Conservation (phyloP, 2,797 vertebrate genomes). For the Macroramphosus scolopax region DNA sequence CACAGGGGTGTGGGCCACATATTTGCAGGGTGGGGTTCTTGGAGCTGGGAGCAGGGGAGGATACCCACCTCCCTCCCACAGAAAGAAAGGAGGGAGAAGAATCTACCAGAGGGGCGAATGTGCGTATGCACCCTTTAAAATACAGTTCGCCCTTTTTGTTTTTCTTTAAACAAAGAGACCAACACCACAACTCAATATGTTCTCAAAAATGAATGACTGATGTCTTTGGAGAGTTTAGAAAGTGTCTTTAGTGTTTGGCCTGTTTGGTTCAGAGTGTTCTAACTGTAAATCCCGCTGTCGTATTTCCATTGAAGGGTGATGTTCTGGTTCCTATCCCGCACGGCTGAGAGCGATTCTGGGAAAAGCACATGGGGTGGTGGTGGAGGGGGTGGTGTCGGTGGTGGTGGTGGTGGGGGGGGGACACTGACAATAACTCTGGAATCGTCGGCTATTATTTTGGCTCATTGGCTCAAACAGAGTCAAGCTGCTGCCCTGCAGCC, state of each 20-base stretch:
- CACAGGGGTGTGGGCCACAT: constrained; percentile 57
- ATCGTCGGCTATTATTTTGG: constrained; percentile 74
- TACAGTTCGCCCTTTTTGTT: too few species aligned
- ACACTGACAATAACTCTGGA: constrained; percentile 71
- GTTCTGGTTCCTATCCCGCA: constrained; percentile 39
- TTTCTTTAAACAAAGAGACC: too few species aligned
- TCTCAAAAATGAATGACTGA: too few species aligned
- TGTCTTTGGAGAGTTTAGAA: too few species aligned
- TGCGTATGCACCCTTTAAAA: neutral
- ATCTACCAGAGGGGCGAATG: too few species aligned
- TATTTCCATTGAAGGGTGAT: constrained; percentile 25
- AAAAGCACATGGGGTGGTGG: constrained; percentile 57
- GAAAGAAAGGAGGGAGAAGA: constrained; percentile 13
- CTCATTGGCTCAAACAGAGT: constrained; percentile 77
- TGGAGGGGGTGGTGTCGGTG: too few species aligned
- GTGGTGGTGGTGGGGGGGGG: too few species aligned
- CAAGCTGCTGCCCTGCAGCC: constrained; percentile 75
- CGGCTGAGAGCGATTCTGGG: constrained; percentile 63
- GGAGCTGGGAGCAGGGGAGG: constrained; percentile 15
- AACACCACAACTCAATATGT: too few species aligned
- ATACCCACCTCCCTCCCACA: neutral
- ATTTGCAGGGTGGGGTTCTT: constrained; percentile 51
- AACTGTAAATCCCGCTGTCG: too few species aligned
- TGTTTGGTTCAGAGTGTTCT: too few species aligned
- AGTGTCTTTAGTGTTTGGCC: too few species aligned